phyloP scores from a whole-genome alignment of 1,140 invertebrate species.

The Drosophila pseudoananassae region DNA sequence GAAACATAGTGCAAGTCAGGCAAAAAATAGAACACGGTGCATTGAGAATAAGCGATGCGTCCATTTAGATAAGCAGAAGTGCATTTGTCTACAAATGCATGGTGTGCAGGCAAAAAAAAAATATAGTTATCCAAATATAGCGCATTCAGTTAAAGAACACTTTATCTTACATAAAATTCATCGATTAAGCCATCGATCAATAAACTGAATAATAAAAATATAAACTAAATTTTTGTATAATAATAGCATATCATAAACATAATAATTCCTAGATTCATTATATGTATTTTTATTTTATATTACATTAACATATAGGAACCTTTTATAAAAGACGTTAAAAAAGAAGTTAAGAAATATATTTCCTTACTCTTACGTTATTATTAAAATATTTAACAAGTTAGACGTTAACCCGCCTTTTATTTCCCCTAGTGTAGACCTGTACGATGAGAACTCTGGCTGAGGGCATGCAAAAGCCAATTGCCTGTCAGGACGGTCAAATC shows the following conservation, averaged over 20 bases:
- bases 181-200: background rate
- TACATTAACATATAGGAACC: too few relatives aligned
- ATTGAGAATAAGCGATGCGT: constrained; percentile 51
- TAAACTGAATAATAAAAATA: too few relatives aligned
- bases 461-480: constrained; percentile 43
- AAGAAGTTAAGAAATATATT: too few relatives aligned
- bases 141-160: background rate
- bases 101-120: constrained; percentile 1
- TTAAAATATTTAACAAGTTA: background rate
- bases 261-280: too few relatives aligned
- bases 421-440: background rate
- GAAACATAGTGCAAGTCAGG: constrained; percentile 70
- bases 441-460: constrained; percentile 5
- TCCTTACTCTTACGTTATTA: too few relatives aligned
- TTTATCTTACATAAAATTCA: background rate
- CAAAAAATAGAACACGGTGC: constrained; percentile 66
- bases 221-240: too few relatives aligned
- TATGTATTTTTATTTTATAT: too few relatives aligned
- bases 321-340: too few relatives aligned
- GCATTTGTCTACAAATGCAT: constrained; percentile 28
- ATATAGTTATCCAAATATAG: background rate
- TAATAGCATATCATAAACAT: too few relatives aligned
- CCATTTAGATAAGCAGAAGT: constrained; percentile 38
- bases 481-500: constrained; percentile 36
- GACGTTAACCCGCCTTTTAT: background rate